Conservation (phyloP, 2,888 invertebrate species). For the Lycophotia porphyrea region DNA sequence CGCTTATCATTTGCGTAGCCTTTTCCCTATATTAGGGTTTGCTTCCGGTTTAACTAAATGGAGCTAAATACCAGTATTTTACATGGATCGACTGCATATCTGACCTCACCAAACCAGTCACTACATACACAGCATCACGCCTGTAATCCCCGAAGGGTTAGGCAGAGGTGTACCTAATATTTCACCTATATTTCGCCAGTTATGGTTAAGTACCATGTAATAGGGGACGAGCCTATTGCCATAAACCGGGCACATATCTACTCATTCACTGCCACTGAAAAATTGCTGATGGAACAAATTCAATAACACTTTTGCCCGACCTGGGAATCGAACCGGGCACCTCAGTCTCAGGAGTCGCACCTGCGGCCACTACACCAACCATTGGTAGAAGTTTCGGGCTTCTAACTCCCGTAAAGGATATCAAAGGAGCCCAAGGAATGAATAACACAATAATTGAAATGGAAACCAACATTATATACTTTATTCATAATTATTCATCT, state of each 20-base stretch:
- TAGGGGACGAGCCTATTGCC: too few species aligned
- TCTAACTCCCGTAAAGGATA: neutral
- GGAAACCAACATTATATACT: constrained; percentile 86
- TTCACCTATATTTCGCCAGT: too few species aligned
- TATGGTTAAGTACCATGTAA: too few species aligned
- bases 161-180: too few species aligned
- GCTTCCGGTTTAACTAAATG: neutral
- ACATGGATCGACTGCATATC: neutral
- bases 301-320: too few species aligned
- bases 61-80: neutral
- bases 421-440: constrained; percentile 24
- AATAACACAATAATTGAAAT: constrained; percentile 75
- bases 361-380: too few species aligned
- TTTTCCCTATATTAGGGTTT: neutral
- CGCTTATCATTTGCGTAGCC: neutral
- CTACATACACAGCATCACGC: neutral
- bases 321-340: too few species aligned
- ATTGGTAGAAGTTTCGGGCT: neutral
- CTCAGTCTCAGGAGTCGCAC: too few species aligned
- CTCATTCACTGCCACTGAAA: too few species aligned
- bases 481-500: constrained; percentile 82
- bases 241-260: too few species aligned
- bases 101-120: neutral
- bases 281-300: too few species aligned
- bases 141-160: too few species aligned